These are phyloP conservation scores for Hippocampus comes DNA, from an alignment of 2,113 vertebrate species.

Conservation along the genomic window DNA sequence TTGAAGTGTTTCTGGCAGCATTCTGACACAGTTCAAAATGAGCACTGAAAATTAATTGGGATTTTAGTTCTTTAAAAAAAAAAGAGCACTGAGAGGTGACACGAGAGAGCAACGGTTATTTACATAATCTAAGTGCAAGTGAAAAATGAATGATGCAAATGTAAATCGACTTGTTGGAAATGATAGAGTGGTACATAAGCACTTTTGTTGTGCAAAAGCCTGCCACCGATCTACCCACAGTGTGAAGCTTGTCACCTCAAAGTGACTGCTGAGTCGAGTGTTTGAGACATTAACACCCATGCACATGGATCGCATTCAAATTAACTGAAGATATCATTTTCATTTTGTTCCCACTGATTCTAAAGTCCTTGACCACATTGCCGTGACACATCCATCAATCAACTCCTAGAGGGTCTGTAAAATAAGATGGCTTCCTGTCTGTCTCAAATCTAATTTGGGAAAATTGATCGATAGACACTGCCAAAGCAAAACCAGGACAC, in stretches of 20 bases:
- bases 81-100: background rate
- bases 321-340: background rate
- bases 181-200: background rate
- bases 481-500: background rate
- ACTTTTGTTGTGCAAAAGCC: background rate
- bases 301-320: conserved; percentile 1
- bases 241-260: conserved; percentile 5
- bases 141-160: background rate
- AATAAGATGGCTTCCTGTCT: background rate
- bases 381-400: background rate
- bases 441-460: background rate
- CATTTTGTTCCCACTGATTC: background rate
- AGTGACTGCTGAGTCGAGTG: background rate
- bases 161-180: background rate
- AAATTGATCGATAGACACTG: background rate
- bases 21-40: background rate
- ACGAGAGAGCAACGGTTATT: background rate
- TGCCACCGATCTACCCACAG: conserved; percentile 9
- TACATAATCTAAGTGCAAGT: background rate
- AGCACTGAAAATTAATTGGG: background rate
- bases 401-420: background rate
- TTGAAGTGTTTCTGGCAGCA: background rate
- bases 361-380: conserved; percentile 2
- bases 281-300: background rate
- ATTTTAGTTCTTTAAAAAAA: background rate